phyloP scores from a whole-genome alignment of 2,888 invertebrate genomes.

The Dromius quadrimaculatus region DNA sequence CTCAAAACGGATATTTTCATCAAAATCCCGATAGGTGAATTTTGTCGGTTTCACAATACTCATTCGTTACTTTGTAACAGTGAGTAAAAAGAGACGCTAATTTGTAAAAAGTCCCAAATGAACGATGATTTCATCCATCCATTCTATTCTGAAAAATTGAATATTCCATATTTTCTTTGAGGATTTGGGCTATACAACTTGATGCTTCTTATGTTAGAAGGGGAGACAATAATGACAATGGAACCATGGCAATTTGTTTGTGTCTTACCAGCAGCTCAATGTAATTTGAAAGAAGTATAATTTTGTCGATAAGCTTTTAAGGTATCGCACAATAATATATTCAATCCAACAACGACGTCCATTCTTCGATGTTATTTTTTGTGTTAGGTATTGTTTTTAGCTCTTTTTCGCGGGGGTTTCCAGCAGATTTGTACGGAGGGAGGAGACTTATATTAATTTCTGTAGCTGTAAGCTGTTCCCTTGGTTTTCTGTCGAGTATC shows the following conservation, averaged over 20 bases:
- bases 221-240: slow-evolving; percentile 7
- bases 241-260: slow-evolving; percentile 12
- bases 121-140: too few relatives aligned
- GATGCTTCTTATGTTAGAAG: slow-evolving; percentile 5
- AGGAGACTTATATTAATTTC: slow-evolving; percentile 67
- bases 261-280: slow-evolving; percentile 42
- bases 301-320: slow-evolving; percentile 27
- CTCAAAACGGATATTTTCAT: too few relatives aligned
- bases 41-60: too few relatives aligned
- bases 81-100: too few relatives aligned
- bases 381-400: slow-evolving; percentile 66
- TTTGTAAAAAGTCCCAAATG: too few relatives aligned
- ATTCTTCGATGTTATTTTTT: slow-evolving; percentile 2
- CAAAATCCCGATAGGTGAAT: too few relatives aligned
- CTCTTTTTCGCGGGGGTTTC: slow-evolving; percentile 72
- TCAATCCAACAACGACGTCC: too few relatives aligned
- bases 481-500: slow-evolving; percentile 69
- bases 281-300: slow-evolving; percentile 35
- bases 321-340: too few relatives aligned
- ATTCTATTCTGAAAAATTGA: too few relatives aligned
- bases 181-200: slow-evolving; percentile 41
- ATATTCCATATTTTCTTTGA: background rate
- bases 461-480: slow-evolving; percentile 66
- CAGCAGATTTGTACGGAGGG: slow-evolving; percentile 71
- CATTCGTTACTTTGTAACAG: too few relatives aligned